Evolutionary conservation across 2,797 vertebrate species (phyloP).

Genomic region (Sarcoramphus papa): DNA sequence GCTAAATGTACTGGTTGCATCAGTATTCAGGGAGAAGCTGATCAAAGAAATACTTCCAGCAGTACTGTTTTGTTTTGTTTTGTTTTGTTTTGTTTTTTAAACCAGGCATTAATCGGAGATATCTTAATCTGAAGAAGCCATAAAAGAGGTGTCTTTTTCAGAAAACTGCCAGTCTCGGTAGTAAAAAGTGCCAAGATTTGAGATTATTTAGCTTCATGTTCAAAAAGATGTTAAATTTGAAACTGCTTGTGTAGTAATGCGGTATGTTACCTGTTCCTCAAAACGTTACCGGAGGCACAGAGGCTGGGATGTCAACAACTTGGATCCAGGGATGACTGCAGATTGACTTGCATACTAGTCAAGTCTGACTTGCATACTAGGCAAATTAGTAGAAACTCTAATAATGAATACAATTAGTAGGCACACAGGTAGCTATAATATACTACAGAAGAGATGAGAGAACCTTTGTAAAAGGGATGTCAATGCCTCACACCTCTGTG

Average conservation of each 20-base stretch:
- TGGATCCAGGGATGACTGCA: background rate
- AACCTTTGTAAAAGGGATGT: background rate
- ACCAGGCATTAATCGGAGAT: background rate
- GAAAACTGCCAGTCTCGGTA: background rate
- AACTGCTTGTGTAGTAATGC: background rate
- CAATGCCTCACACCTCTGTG: background rate
- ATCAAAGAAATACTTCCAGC: background rate
- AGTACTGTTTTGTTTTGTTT: background rate
- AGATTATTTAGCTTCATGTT: background rate
- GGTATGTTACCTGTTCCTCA: background rate
- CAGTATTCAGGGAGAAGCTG: background rate
- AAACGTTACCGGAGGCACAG: background rate
- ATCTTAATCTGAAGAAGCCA: background rate
- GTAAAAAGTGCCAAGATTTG: background rate
- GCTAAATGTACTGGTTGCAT: background rate
- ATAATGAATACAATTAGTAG: background rate
- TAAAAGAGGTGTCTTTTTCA: background rate
- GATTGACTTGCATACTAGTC: background rate
- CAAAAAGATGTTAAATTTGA: background rate
- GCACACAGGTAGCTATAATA: background rate
- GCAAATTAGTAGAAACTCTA: background rate
- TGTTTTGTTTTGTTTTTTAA: background rate
- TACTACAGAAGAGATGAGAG: background rate
- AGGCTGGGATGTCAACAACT: background rate
- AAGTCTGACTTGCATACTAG: background rate